Evolutionary conservation across 2,888 invertebrate genomes (phyloP).

Genomic region (Drosophila rellima): DNA sequence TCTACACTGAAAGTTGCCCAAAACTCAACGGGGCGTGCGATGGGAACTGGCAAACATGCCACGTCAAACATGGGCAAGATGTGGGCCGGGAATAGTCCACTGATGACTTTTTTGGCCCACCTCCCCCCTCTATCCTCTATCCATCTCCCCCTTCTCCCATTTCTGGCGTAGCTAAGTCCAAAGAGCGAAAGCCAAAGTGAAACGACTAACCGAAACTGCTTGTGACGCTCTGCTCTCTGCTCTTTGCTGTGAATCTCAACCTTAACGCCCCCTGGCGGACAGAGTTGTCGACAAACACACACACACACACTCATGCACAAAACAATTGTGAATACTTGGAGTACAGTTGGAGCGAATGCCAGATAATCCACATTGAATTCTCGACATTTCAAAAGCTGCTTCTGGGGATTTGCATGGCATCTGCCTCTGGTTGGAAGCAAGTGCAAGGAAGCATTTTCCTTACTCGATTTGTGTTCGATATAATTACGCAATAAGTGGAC

Average conservation of each 20-base stretch:
- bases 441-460: neutral
- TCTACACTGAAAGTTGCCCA: conserved; percentile 54
- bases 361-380: conserved; percentile 43
- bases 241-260: conserved; percentile 34
- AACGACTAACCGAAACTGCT: conserved; percentile 50
- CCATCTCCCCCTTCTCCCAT: neutral
- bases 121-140: neutral
- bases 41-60: conserved; percentile 39
- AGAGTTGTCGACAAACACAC: conserved; percentile 42
- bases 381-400: conserved; percentile 19
- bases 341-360: conserved; percentile 28
- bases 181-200: conserved; percentile 38
- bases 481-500: conserved; percentile 7
- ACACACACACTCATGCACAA: conserved; percentile 1
- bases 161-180: neutral
- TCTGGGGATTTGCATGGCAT: conserved; percentile 22
- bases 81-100: conserved; percentile 17
- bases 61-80: neutral
- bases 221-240: conserved; percentile 31
- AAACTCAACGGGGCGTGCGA: conserved; percentile 64
- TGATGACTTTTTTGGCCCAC: conserved; percentile 44
- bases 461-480: conserved; percentile 6
- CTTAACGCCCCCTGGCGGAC: conserved; percentile 55
- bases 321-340: conserved; percentile 5
- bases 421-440: neutral